Conservation (phyloP, 2,113 vertebrate species). For the Lepisosteus oculatus region DNA sequence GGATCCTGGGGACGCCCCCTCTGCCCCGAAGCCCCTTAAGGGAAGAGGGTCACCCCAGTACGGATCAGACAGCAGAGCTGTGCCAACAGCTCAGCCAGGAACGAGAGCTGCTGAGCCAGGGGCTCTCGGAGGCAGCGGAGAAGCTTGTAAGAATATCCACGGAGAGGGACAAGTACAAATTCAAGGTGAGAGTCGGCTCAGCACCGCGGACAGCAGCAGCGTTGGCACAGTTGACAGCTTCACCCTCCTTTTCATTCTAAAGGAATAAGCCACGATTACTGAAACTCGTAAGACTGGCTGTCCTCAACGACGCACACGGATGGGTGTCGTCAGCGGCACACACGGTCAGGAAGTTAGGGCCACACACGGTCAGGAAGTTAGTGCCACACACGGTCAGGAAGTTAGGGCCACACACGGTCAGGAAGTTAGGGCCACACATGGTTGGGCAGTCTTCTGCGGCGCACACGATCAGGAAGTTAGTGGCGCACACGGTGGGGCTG, state of each 20-base stretch:
- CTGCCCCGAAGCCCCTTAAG: neutral
- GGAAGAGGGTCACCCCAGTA: neutral
- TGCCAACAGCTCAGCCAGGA: constrained; percentile 11
- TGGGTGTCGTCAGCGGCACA: too few relatives aligned
- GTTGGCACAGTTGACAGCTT: too few relatives aligned
- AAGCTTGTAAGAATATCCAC: constrained; percentile 34
- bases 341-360: neutral
- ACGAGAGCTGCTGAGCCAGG: constrained; percentile 23
- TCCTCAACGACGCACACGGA: too few relatives aligned
- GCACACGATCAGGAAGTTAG: too few relatives aligned
- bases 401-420: neutral
- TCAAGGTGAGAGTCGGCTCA: constrained; percentile 37
- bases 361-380: neutral
- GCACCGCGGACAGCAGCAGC: too few relatives aligned
- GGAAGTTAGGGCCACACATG: too few relatives aligned
- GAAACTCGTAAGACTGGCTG: too few relatives aligned
- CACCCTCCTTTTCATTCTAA: too few relatives aligned
- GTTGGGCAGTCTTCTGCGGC: too few relatives aligned
- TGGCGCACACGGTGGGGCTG: neutral
- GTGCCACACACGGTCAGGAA: neutral
- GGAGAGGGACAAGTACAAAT: constrained; percentile 46
- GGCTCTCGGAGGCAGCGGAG: constrained; percentile 32
- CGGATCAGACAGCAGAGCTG: constrained; percentile 8
- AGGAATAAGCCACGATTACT: too few relatives aligned
- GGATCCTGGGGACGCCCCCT: constrained; percentile 34